Percentiles rank a stretch among this genome's conserved stretches.
Conservation (phyloP, 2,113 vertebrate genomes). For the Aramus guarauna region DNA sequence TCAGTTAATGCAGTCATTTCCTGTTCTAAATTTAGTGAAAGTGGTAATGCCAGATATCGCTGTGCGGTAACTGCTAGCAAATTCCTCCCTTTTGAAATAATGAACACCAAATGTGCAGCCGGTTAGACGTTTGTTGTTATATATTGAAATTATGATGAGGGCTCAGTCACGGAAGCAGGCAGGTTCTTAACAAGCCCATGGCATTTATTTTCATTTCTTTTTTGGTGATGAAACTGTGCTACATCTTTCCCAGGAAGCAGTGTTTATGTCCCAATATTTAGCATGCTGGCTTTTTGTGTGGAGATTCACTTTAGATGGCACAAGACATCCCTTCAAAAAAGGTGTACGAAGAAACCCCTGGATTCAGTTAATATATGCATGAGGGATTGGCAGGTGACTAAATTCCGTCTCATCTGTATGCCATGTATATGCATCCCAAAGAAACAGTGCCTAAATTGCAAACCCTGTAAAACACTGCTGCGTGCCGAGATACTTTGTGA, state of each 20-base stretch:
- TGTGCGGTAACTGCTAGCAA: not conserved
- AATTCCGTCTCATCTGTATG: not conserved
- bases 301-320: not conserved
- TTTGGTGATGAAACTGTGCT: not conserved
- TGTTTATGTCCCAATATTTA: not conserved
- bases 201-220: not conserved
- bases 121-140: not conserved
- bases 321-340: not conserved
- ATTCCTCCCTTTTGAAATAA: constrained; percentile 5
- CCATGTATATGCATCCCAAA: not conserved
- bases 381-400: not conserved
- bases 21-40: constrained; percentile 41
- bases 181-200: not conserved
- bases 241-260: not conserved
- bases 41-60: not conserved
- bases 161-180: not conserved
- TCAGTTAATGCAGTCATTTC: not conserved
- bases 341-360: not conserved
- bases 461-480: not conserved
- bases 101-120: not conserved
- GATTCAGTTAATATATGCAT: not conserved
- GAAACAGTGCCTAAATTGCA: not conserved
- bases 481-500: not conserved
- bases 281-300: not conserved
- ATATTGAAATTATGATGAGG: not conserved